phyloP scores from a whole-genome alignment of 2,113 vertebrate species.

The Eleginops maclovinus region DNA sequence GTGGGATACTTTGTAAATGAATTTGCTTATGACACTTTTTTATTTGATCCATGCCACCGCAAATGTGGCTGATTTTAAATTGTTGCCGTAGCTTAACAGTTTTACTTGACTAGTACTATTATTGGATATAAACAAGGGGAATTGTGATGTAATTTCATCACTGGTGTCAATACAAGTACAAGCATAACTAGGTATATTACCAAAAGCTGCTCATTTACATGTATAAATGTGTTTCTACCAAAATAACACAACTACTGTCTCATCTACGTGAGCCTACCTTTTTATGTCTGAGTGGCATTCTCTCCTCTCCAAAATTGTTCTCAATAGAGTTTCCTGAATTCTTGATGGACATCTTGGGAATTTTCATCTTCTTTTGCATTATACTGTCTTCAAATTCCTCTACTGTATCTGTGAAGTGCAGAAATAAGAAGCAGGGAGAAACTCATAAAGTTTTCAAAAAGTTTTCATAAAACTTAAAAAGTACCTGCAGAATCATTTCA shows the following conservation, averaged over 20 bases:
- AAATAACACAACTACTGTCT: not conserved
- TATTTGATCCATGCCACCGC: too few species aligned
- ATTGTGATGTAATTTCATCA: not conserved
- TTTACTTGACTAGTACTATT: not conserved
- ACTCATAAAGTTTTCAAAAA: slow-evolving; percentile 40
- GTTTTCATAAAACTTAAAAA: slow-evolving; percentile 20
- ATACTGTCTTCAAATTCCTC: slow-evolving; percentile 97
- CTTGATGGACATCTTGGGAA: slow-evolving; percentile 96
- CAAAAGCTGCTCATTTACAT: not conserved
- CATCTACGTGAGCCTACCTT: slow-evolving; percentile 86
- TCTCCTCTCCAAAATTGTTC: slow-evolving; percentile 94
- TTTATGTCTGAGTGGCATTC: slow-evolving; percentile 95
- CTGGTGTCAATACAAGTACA: slow-evolving; percentile 5
- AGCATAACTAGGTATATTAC: not conserved
- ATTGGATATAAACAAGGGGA: not conserved
- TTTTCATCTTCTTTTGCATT: slow-evolving; percentile 99
- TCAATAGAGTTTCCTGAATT: slow-evolving; percentile 93
- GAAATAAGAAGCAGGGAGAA: slow-evolving; percentile 31
- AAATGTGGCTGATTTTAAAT: not conserved
- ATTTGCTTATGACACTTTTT: too few species aligned
- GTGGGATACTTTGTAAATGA: not conserved
- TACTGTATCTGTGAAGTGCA: slow-evolving; percentile 79
- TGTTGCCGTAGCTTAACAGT: too few species aligned
- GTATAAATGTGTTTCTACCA: not conserved
- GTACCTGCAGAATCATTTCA: not conserved